Evolutionary conservation across 2,113 vertebrate species (phyloP), one percentile per base, ranked within the genome.

Genomic region (Orcinus orca): DNA sequence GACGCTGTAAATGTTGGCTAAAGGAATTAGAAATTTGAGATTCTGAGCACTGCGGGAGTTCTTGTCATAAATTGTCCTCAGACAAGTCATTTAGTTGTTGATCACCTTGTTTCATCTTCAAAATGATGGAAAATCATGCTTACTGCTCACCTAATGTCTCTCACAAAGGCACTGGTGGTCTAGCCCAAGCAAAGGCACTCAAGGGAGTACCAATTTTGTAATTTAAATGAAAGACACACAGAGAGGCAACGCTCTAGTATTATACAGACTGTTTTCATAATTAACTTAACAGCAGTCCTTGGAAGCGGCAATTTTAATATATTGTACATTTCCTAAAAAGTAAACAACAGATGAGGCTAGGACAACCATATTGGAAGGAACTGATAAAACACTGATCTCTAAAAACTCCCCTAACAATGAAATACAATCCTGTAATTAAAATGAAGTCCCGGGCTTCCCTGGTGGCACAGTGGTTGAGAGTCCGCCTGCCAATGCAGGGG

Each of bases 231-330:
- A 87, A 84, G 36, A 80, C 25, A 71, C n/a, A 80, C 25, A 79
- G 63, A 74, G 5, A 88, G 53, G 47, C 41, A 93, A 36, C 50
- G 50, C 71, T 93, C 80, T 92, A 79, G 12, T 79, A 63, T 74
- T 94, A 90, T 53, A 84, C 58, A 76, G 76, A 88, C 58, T 73
- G 41, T 92, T 97, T 97, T 94, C 58, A 95, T 95, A 92, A 96
- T 90, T 95, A 95, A 83, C 41, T 97, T 91, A 92, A 80, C 68
- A 87, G 62, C 12, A 68, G 82, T 95, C 41, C 44, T 50, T 44
- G 31, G 55, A 94, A 97, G 77, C 29, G 73, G 14, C 33, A 47
- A 41, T 95, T 96, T 95, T 44, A 96, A 86, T 86, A 71, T 33
- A 95, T 18, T 96, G 74, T 70, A 74, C 36, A 58, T 90, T 83